Percentiles rank a stretch among this genome's conserved stretches.
Evolutionary conservation across 2,888 invertebrate species (phyloP).

Genomic region (Calliphora vomitoria): DNA sequence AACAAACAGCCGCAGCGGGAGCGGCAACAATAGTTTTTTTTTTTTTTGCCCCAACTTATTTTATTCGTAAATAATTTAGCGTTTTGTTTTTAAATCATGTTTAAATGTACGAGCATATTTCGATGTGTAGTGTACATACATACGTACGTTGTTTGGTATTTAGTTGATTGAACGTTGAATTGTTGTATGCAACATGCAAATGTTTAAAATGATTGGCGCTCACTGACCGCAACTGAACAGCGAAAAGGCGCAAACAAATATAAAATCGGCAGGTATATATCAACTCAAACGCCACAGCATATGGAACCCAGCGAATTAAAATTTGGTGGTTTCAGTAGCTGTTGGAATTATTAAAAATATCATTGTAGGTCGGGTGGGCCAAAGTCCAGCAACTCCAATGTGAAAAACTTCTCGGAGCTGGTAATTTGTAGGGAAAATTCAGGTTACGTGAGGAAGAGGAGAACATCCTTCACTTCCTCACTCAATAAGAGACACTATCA

Average conservation of each 20-base stretch:
- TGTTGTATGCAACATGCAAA: constrained; percentile 71
- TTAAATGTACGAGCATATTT: constrained; percentile 16
- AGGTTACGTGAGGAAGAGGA: too few species aligned
- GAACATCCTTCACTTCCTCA: too few species aligned
- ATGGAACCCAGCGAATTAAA: constrained; percentile 20
- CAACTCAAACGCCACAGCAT: constrained; percentile 26
- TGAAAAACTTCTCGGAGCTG: too few species aligned
- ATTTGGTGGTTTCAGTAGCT: not conserved
- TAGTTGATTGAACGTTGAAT: constrained; percentile 59
- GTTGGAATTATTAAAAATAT: too few species aligned
- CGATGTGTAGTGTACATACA: constrained; percentile 9
- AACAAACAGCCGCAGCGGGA: constrained; percentile 46
- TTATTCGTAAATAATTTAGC: constrained; percentile 40
- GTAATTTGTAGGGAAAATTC: too few species aligned
- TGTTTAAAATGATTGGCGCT: constrained; percentile 70
- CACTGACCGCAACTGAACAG: constrained; percentile 71
- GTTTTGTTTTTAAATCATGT: constrained; percentile 50
- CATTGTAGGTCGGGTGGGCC: too few species aligned
- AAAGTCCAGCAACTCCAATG: too few species aligned
- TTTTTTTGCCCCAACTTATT: too few species aligned
- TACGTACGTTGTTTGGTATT: constrained; percentile 40
- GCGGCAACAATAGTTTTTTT: constrained; percentile 37
- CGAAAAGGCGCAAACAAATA: constrained; percentile 38
- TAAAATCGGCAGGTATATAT: not conserved
- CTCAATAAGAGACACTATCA: too few species aligned